phyloP scores from a whole-genome alignment of 2,113 vertebrate genomes.

The Corythornis madagascariensis region DNA sequence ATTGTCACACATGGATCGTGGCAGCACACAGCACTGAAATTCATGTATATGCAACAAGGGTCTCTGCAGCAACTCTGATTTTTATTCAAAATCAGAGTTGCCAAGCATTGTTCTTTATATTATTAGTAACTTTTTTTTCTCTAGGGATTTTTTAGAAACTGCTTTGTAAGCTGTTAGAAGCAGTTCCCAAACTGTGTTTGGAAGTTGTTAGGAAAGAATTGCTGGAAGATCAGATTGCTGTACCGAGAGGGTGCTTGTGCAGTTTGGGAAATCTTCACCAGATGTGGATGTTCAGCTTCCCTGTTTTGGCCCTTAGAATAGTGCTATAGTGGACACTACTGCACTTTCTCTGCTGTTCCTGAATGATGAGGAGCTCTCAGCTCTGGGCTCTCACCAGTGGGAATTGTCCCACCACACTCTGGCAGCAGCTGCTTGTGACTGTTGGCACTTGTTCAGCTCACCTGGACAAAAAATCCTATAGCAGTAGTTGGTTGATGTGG shows the following conservation, averaged over 20 bases:
- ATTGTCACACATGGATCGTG: neutral
- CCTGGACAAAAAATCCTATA: neutral
- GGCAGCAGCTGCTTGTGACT: neutral
- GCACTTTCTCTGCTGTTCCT: neutral
- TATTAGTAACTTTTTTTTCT: neutral
- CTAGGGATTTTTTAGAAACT: neutral
- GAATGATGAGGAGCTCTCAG: neutral
- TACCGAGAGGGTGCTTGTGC: neutral
- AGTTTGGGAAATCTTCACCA: neutral
- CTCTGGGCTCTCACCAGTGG: accelerated
- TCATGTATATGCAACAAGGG: neutral
- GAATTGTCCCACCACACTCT: neutral
- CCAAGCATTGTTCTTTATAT: neutral
- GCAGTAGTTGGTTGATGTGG: neutral
- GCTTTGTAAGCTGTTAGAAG: neutral
- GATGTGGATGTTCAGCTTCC: neutral
- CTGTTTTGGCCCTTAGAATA: neutral
- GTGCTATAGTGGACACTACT: neutral
- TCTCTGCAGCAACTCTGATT: neutral
- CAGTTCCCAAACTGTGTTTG: neutral
- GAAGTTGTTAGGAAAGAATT: neutral
- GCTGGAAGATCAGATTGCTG: neutral
- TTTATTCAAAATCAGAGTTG: neutral
- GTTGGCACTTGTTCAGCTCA: neutral
- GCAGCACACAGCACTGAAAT: neutral